Base-by-base conservation (phyloP, 1,140 invertebrate genomes). In the Pogonomyrmex californicus region DNA sequence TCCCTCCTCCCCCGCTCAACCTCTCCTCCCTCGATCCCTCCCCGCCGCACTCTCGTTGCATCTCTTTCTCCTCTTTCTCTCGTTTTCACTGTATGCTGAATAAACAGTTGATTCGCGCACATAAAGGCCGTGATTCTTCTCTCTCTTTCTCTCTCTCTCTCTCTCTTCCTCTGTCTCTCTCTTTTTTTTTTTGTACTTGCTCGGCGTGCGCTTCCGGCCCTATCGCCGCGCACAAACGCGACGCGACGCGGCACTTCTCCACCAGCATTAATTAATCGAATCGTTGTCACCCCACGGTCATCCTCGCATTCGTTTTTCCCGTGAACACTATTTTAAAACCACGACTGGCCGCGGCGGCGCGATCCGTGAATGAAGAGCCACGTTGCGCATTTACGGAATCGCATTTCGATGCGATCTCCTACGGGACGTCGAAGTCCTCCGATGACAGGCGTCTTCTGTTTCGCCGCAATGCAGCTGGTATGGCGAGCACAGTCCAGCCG, bases 31-130 rank as follows among this genome's bases (percentile, higher is more conserved):
- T 17, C 68, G 63, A 1, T n/a, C 17, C 17, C 56, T 14, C 56
- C 23, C n/a, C 51, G 9, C 38, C 1, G 7, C 49, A n/a, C 41
- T 66, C 71, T 75, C 62, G 77, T 62, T 83, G 41, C 33, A 30
- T 75, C 56, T 83, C 79, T 75, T 62, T 75, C 68, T 83, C 68
- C 68, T 71, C 79, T 75, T 83, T 49, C 79, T 75, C 79, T 38
- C 79, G 79, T 83, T 83, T 83, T 75, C 68, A 23, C 79, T 60
- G 62, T 75, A 60, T 71, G 77, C 88, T 91, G 91, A 91, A 91
- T 91, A 91, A 91, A 91, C 88, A 91, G 86, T 91, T 89, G 86
- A 91, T 91, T 85, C 81, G 82, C 81, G 89, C 73, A 70, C 51
- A 91, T 86, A 91, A 91, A 91, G 82, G 44, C 47, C n/a, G 56